Base-by-base conservation (phyloP, 2,888 invertebrate species). In the Dione vanillae region DNA sequence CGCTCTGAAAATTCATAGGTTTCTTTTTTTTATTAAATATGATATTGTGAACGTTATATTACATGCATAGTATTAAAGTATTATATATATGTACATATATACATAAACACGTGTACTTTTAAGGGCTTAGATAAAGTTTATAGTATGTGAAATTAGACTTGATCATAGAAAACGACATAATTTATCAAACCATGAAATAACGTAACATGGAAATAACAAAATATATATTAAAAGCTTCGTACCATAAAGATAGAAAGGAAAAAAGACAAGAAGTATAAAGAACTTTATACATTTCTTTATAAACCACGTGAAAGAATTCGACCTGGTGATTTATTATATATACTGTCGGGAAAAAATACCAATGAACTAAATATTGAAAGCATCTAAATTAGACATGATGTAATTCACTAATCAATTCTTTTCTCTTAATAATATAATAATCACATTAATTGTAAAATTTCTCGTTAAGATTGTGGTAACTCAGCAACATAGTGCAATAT, bases 1-100 rank as follows among this genome's bases (percentile, higher is more conserved):
- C 54, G 51, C 52, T 16, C 40, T 45, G 54, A 66, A 62, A 58
- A 68, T 70, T 65, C 19, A 56, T 54, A 35, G 54, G n/a, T 9
- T 27, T 6, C n/a, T 35, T 9, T n/a, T 45, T 45, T n/a, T 45
- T 45, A n/a, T 45, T 52, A 27, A 20, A 20, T 51, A 51, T 51
- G 51, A 20, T 51, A 20, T 51, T 51, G 20, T 51, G 12, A 43
- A 27, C 2, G 43, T 12, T 12, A 43, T 0, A 3, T 43, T 12
- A 11, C 12, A 43, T 43, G 12, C n/a, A n/a, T n/a, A n/a, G n/a
- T n/a, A n/a, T n/a, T n/a, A n/a, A n/a, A n/a, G n/a, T n/a, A n/a
- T n/a, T n/a, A n/a, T n/a, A n/a, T n/a, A n/a, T n/a, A n/a, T n/a
- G 10, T 43, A 43, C 1, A 43, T 43, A 43, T 3, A 0, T 43